phyloP scores from a whole-genome alignment of 2,113 vertebrate species.

The Otis tarda region DNA sequence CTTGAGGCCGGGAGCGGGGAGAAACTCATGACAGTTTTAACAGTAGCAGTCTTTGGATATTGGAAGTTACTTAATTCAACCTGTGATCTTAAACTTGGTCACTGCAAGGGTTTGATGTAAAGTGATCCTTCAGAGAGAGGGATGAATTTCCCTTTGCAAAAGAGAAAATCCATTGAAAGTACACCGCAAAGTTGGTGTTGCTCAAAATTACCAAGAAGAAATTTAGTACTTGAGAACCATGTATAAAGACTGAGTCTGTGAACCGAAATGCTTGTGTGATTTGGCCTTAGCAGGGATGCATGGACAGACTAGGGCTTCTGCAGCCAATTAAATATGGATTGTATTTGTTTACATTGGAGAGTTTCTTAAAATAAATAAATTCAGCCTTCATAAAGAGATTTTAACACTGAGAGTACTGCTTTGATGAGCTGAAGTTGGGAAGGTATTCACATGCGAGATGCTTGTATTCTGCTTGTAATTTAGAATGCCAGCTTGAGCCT shows the following conservation, averaged over 20 bases:
- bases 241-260: background rate
- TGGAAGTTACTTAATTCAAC: background rate
- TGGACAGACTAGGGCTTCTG: background rate
- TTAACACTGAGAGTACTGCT: background rate
- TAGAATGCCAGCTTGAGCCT: background rate
- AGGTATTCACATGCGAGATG: background rate
- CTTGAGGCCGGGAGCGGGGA: background rate
- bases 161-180: background rate
- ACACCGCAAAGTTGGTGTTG: background rate
- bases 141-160: background rate
- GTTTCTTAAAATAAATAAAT: background rate
- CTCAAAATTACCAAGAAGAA: background rate
- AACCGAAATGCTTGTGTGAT: background rate
- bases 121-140: background rate
- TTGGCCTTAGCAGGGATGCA: background rate
- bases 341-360: background rate
- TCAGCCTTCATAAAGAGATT: background rate
- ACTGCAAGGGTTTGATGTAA: background rate
- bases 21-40: rapidly evolving
- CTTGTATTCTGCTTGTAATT: background rate
- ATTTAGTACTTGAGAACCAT: background rate
- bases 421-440: background rate
- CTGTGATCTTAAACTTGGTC: background rate
- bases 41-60: background rate
- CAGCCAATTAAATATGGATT: background rate